These are phyloP conservation scores for Pachymerium ferrugineum DNA, from an alignment of 2,888 invertebrate species.

Conservation along the genomic window DNA sequence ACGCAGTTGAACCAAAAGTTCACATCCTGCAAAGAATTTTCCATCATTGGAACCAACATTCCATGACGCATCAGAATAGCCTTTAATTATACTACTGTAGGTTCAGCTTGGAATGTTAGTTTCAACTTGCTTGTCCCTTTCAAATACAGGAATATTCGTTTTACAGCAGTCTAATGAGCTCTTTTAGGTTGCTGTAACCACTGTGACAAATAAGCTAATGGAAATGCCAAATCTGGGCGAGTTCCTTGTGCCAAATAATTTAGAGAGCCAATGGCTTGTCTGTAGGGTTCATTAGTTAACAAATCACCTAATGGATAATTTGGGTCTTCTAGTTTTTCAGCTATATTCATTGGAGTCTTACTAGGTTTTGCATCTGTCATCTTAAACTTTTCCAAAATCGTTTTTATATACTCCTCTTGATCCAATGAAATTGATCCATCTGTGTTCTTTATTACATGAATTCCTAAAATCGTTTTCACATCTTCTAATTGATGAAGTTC, in stretches of 20 bases:
- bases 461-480: neutral
- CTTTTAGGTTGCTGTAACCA: neutral
- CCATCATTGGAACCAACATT: neutral
- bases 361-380: neutral
- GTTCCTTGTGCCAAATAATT: neutral
- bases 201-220: neutral
- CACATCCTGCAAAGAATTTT: neutral
- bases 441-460: neutral
- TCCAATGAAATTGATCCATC: neutral
- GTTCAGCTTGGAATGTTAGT: neutral
- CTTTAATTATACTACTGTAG: neutral
- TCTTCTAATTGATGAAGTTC: neutral
- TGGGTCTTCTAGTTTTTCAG: neutral
- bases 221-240: neutral
- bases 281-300: neutral
- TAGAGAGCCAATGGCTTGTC: neutral
- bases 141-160: neutral
- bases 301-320: neutral
- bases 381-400: neutral
- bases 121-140: neutral
- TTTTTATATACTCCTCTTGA: neutral
- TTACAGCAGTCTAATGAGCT: neutral
- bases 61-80: neutral
- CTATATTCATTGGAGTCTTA: neutral
- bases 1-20: neutral